Evolutionary conservation across 92 coral and sea anemone species (phyloP).

Genomic region (Zoanthus sociatus): DNA sequence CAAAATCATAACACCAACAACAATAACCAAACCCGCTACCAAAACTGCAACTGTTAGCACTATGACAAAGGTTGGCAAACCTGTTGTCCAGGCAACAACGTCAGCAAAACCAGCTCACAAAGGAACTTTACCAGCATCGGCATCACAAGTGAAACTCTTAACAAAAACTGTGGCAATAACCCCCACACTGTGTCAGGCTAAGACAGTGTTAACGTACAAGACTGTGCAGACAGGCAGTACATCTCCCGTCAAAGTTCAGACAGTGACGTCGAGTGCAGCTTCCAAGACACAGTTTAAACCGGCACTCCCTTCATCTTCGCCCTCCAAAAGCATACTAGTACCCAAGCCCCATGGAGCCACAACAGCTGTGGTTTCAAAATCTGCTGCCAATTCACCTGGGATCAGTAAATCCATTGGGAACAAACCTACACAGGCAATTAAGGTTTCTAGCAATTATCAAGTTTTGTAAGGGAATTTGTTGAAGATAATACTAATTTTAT

Average conservation of each 20-base stretch:
- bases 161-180: conserved; percentile 88
- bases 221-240: conserved; percentile 74
- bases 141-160: conserved; percentile 87
- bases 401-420: conserved; percentile 60
- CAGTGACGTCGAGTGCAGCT: conserved; percentile 74
- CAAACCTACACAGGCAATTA: conserved; percentile 35
- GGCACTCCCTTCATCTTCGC: conserved; percentile 55
- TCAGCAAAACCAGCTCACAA: conserved; percentile 70
- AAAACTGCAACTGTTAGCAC: conserved; percentile 86
- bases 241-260: conserved; percentile 78
- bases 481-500: too few species aligned
- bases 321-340: conserved; percentile 75
- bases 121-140: conserved; percentile 75
- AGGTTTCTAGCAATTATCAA: conserved; percentile 8
- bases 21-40: conserved; percentile 70
- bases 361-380: conserved; percentile 24
- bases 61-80: conserved; percentile 88
- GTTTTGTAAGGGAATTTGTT: not conserved
- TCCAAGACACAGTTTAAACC: conserved; percentile 81
- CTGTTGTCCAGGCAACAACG: conserved; percentile 62
- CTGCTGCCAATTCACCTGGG: conserved; percentile 32
- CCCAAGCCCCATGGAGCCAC: conserved; percentile 73
- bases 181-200: conserved; percentile 81
- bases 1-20: conserved; percentile 72
- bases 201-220: conserved; percentile 84